Evolutionary conservation across 1,140 invertebrate species (phyloP), one percentile per base, ranked within the genome.

Genomic region (Chelonus insularis): DNA sequence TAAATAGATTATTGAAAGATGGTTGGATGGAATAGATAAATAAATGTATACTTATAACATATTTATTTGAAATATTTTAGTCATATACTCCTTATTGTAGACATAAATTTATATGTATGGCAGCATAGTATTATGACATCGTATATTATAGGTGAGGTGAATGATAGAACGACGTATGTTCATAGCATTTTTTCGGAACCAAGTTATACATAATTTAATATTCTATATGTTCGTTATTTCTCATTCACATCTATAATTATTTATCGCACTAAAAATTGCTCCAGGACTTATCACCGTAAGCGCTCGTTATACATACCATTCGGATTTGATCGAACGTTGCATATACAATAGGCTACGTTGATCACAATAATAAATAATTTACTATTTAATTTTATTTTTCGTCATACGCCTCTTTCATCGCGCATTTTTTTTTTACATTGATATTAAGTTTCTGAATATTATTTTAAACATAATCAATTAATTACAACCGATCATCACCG

Each of bases 61-160:
- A 77, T 74, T 76, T 73, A 70, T 76, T 77, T 75, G 67, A 75
- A 76, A 77, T 78, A 68, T 70, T 72, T 77, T 74, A 78, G 66
- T 77, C 74, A 79, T 80, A 76, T 79, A 77, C 69, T 78, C 66
- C 76, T 77, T 81, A 81, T 70, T 71, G 68, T 78, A 80, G 76
- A 81, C 78, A 80, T 81, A 72, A 79, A 81, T 80, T 79, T 79
- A 79, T 80, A 81, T 75, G 73, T 76, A 78, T 80, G 78, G 76
- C 76, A 80, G 79, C 76, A 76, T 79, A 77, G 75, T 79, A 77
- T 74, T 64, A 78, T 76, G 75, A 77, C 72, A 75, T 75, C 77
- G 68, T 81, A 76, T 78, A 72, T 77, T 79, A 76, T 75, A 77
- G 66, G 71, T 79, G 72, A 74, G 72, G 71, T 75, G 74, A 75